Conservation (phyloP, 1,140 invertebrate genomes). For the Drosophila fuyamai region DNA sequence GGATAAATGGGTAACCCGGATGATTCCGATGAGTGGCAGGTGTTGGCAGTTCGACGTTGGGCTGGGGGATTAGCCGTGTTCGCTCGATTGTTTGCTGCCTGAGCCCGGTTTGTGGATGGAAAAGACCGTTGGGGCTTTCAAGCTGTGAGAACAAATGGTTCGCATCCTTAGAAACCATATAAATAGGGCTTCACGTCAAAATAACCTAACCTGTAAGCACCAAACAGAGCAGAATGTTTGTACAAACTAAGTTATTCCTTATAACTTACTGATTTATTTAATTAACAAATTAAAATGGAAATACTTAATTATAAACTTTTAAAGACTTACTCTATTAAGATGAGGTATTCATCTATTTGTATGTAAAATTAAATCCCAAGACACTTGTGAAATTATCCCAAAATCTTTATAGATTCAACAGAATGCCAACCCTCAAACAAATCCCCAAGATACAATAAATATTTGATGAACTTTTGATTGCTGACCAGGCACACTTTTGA, state of each 20-base stretch:
- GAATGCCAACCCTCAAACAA: neutral
- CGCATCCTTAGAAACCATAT: neutral
- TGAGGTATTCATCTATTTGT: too few species aligned
- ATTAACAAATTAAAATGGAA: too few species aligned
- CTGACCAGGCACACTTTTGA: conserved; percentile 6
- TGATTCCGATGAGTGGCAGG: conserved; percentile 44
- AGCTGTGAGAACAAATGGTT: neutral
- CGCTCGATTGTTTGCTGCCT: conserved; percentile 25
- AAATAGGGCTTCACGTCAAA: neutral
- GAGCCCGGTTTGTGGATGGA: conserved; percentile 2
- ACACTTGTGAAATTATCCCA: neutral
- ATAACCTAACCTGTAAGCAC: too few species aligned
- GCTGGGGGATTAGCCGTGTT: conserved; percentile 42
- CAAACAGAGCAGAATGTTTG: too few species aligned
- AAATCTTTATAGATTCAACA: neutral
- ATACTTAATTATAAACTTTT: too few species aligned
- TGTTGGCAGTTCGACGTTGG: conserved; percentile 45
- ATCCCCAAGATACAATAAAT: conserved; percentile 13
- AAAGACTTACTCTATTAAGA: too few species aligned
- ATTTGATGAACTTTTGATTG: conserved; percentile 34
- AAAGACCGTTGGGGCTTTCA: neutral
- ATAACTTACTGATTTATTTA: too few species aligned
- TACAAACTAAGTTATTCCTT: too few species aligned
- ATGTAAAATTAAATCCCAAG: too few species aligned
- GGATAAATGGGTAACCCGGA: conserved; percentile 28